These are phyloP conservation scores for Nysson spinosus DNA, from an alignment of 2,888 invertebrate species.

Conservation along the genomic window DNA sequence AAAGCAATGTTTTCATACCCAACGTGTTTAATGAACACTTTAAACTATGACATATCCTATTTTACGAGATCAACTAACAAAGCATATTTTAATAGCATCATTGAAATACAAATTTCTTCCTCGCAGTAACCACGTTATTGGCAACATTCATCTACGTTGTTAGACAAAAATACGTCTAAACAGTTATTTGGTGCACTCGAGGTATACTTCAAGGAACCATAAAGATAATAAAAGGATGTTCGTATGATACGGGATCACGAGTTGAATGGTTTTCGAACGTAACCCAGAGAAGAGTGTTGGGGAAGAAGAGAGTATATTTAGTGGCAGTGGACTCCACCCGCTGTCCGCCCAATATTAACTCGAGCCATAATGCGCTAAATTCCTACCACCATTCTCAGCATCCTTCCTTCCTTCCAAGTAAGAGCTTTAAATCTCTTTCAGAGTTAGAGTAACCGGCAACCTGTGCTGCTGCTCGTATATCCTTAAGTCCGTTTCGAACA, in stretches of 20 bases:
- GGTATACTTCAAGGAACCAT: neutral
- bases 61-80: too few relatives aligned
- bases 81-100: too few relatives aligned
- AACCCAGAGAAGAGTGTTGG: conserved; percentile 37
- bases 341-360: conserved; percentile 75
- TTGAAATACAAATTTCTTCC: too few relatives aligned
- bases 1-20: neutral
- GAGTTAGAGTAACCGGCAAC: conserved; percentile 61
- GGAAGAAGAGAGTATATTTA: conserved; percentile 65
- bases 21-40: too few relatives aligned
- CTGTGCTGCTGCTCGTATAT: conserved; percentile 63
- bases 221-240: conserved; percentile 40
- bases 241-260: conserved; percentile 46
- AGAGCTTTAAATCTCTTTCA: conserved; percentile 65
- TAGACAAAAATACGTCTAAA: too few relatives aligned
- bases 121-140: too few relatives aligned
- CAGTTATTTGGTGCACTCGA: too few relatives aligned
- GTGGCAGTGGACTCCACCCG: conserved; percentile 67
- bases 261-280: conserved; percentile 53
- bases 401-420: conserved; percentile 61
- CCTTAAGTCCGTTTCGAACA: conserved; percentile 62
- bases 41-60: too few relatives aligned
- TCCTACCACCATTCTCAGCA: conserved; percentile 67
- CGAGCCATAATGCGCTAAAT: conserved; percentile 73
- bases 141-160: too few relatives aligned